phyloP scores from a whole-genome alignment of 2,113 vertebrate genomes.

The Potamarius usumacintae region DNA sequence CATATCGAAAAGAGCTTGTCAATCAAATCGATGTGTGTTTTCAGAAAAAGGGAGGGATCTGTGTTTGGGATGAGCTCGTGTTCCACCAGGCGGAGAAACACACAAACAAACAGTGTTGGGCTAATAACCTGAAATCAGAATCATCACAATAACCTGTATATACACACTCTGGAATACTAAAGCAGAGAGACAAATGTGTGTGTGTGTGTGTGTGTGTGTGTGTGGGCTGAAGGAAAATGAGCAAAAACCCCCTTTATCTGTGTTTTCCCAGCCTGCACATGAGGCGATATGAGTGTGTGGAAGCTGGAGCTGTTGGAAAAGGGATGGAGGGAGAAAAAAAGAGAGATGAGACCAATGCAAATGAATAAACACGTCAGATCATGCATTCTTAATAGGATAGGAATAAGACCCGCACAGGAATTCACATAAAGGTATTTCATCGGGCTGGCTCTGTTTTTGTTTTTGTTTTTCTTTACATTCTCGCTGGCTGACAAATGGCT shows the following conservation, averaged over 20 bases:
- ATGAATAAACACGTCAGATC: not conserved
- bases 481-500: not conserved
- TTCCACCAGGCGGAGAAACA: constrained; percentile 10
- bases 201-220: not conserved
- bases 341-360: not conserved
- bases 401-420: not conserved
- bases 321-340: not conserved
- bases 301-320: constrained; percentile 17
- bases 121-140: constrained; percentile 32
- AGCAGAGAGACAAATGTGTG: not conserved
- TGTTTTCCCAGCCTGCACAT: constrained; percentile 26
- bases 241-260: constrained; percentile 21
- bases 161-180: constrained; percentile 19
- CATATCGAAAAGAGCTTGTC: not conserved
- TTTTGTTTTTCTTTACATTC: not conserved
- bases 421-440: not conserved
- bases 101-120: constrained; percentile 29
- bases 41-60: not conserved
- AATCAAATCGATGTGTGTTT: constrained; percentile 3
- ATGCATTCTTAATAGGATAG: not conserved
- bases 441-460: too few relatives aligned
- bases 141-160: constrained; percentile 20
- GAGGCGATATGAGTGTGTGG: not conserved
- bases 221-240: constrained; percentile 2
- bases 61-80: not conserved